A percentile compares a stretch with the other conserved stretches of the same genome.
Evolutionary conservation across 1,140 invertebrate species (phyloP).

Genomic region (Nomia melanderi): DNA sequence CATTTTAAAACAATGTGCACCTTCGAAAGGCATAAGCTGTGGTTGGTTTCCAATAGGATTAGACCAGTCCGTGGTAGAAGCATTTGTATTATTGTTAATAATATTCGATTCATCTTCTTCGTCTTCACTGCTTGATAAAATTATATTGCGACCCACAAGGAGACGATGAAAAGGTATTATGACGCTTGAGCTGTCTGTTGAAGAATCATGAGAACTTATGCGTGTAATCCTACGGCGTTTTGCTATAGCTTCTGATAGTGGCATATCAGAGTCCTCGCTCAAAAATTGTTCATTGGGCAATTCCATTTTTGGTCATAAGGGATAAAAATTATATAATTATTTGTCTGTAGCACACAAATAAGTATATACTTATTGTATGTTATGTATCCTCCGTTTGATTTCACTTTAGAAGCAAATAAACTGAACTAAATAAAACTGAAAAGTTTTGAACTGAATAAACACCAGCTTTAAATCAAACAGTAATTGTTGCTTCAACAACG

Average conservation of each 20-base stretch:
- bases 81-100: conserved; percentile 26
- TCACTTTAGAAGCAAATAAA: no score
- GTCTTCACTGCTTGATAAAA: conserved; percentile 33
- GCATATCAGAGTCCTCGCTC: conserved; percentile 11
- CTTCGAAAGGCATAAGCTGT: no score
- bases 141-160: neutral
- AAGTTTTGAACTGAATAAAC: no score
- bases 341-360: neutral
- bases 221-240: conserved; percentile 27
- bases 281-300: neutral
- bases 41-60: conserved; percentile 43
- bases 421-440: no score
- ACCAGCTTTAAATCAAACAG: no score
- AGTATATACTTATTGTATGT: neutral
- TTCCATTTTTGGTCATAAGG: conserved; percentile 12
- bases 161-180: conserved; percentile 23
- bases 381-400: neutral
- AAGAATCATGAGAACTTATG: neutral
- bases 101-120: conserved; percentile 14
- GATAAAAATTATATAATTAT: conserved; percentile 28
- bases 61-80: conserved; percentile 20
- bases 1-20: no score
- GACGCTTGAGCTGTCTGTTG: conserved; percentile 16
- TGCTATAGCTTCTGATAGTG: conserved; percentile 7
- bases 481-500: no score